phyloP scores from a whole-genome alignment of 2,888 invertebrate species.

The Gymnoscelis rufifasciata region DNA sequence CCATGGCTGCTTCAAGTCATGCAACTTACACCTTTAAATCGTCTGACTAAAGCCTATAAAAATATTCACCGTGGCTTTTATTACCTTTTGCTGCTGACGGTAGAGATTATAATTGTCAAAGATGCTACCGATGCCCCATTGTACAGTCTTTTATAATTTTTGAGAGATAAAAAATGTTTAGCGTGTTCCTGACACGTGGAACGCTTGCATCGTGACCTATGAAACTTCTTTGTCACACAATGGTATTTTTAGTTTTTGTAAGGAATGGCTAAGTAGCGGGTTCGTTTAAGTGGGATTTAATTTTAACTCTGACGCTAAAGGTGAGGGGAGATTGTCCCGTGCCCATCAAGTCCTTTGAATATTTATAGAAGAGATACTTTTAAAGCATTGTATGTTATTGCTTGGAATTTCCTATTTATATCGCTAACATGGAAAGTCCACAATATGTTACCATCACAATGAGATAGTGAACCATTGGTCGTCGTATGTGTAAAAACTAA shows the following conservation, averaged over 20 bases:
- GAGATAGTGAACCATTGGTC: slow-evolving; percentile 61
- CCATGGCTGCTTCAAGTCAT: slow-evolving; percentile 33
- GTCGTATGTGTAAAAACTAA: slow-evolving; percentile 72
- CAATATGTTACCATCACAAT: slow-evolving; percentile 74
- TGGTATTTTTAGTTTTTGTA: slow-evolving; percentile 78
- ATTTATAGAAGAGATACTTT: slow-evolving; percentile 39
- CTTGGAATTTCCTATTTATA: slow-evolving; percentile 38
- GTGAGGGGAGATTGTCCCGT: slow-evolving; percentile 73
- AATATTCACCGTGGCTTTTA: slow-evolving; percentile 38
- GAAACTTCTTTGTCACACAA: slow-evolving; percentile 77
- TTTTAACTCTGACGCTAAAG: slow-evolving; percentile 74
- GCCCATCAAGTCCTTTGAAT: slow-evolving; percentile 64
- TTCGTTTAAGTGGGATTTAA: slow-evolving; percentile 76
- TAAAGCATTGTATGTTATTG: slow-evolving; percentile 20
- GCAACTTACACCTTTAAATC: slow-evolving; percentile 53
- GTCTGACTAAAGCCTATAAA: slow-evolving; percentile 12
- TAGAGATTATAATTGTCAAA: slow-evolving; percentile 78
- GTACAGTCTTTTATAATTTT: slow-evolving; percentile 74
- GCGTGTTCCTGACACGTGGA: slow-evolving; percentile 78
- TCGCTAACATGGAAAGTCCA: slow-evolving; percentile 52
- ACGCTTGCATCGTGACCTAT: slow-evolving; percentile 73
- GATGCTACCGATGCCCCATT: slow-evolving; percentile 76
- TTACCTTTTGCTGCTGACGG: slow-evolving; percentile 44
- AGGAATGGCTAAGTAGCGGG: slow-evolving; percentile 76
- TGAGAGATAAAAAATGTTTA: slow-evolving; percentile 77